Conservation (phyloP, 2,888 invertebrate species). For the Hedya salicella region DNA sequence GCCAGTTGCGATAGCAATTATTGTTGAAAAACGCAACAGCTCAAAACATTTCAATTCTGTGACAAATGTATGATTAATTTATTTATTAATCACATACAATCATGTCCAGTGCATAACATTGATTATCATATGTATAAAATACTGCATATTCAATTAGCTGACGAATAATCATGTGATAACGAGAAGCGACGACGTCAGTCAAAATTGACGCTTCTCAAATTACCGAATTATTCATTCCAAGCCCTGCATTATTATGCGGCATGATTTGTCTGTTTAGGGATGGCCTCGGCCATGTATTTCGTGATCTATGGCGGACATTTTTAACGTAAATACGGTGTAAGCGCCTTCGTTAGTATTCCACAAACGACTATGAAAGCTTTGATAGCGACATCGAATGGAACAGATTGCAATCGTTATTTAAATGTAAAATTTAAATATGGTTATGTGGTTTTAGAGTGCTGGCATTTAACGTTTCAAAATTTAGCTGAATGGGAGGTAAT, state of each 20-base stretch:
- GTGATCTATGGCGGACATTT: constrained; percentile 45
- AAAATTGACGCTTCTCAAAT: constrained; percentile 30
- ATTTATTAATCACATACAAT: neutral
- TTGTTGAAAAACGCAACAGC: neutral
- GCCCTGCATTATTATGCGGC: constrained; percentile 62
- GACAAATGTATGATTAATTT: neutral
- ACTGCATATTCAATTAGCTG: neutral
- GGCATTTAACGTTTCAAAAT: neutral
- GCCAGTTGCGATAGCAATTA: neutral
- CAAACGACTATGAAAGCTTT: constrained; percentile 37
- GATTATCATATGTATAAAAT: constrained; percentile 1
- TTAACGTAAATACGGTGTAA: constrained; percentile 39
- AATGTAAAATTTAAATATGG: constrained; percentile 36
- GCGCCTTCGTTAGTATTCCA: constrained; percentile 40
- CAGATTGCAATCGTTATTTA: constrained; percentile 43
- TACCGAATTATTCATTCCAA: constrained; percentile 53
- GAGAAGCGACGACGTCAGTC: constrained; percentile 28
- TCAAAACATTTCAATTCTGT: neutral
- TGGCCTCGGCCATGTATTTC: constrained; percentile 50
- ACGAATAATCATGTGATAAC: constrained; percentile 16
- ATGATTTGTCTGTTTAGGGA: constrained; percentile 61
- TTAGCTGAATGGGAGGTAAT: constrained; percentile 19
- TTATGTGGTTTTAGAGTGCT: constrained; percentile 19
- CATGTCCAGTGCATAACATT: neutral
- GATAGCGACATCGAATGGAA: constrained; percentile 40